A percentile compares a stretch with the other conserved stretches of the same genome.
phyloP scores from a whole-genome alignment of 2,113 vertebrate genomes.

The Rostratula benghalensis region DNA sequence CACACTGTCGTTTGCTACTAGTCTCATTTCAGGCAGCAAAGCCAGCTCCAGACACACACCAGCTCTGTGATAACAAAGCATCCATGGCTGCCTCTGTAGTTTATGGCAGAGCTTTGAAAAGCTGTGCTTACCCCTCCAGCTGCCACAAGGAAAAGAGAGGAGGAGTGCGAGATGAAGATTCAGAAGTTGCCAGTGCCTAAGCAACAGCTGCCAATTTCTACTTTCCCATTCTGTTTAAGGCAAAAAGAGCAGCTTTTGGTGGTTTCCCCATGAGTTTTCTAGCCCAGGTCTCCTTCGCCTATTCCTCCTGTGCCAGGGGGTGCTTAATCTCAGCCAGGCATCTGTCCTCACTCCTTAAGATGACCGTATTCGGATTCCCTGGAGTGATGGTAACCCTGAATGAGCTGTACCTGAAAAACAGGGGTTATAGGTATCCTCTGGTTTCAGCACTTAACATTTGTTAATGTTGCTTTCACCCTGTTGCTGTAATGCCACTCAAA shows the following conservation, averaged over 20 bases:
- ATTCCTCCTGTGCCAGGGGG: neutral
- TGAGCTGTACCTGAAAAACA: neutral
- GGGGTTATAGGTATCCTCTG: neutral
- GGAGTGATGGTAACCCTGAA: neutral
- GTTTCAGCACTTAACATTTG: neutral
- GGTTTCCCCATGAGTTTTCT: neutral
- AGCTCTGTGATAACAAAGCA: neutral
- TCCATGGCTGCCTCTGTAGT: neutral
- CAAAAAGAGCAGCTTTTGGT: neutral
- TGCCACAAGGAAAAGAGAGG: neutral
- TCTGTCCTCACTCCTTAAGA: neutral
- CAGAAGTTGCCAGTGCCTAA: neutral
- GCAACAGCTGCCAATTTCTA: neutral
- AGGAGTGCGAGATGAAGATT: neutral
- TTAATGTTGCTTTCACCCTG: neutral
- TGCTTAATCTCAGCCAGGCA: neutral
- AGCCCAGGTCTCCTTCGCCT: neutral
- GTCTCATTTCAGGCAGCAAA: neutral
- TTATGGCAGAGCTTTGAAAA: neutral
- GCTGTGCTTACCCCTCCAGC: neutral
- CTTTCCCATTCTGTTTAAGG: neutral
- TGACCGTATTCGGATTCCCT: neutral
- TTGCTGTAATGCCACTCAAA: neutral
- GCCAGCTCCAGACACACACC: neutral
- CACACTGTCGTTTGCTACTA: neutral